Evolutionary conservation across 1,140 invertebrate genomes (phyloP), one percentile per base, ranked within the genome.

Genomic region (Muscidifurax raptorellus): DNA sequence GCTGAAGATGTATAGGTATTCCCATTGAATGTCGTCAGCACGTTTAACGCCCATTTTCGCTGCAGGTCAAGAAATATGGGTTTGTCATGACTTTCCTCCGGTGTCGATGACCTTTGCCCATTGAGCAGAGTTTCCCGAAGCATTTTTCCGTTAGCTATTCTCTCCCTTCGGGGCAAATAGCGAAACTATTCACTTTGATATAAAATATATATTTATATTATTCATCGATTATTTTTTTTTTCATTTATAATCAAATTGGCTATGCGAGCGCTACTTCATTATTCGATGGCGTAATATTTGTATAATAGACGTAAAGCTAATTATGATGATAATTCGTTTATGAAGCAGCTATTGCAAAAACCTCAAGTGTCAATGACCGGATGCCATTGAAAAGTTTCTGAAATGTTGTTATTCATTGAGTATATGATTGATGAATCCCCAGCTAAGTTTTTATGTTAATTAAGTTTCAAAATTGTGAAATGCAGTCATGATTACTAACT

Each of bases 31-130:
- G 30, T 18, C 64, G 40, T 47, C 25, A 71, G 18, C 27, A n/a
- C n/a, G 44, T 72, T 52, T 59, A n/a, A 44, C 18, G 44, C 22
- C 32, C 47, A 64, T 75, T 75, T 22, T 22, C 52, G 18, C 44
- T n/a, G 44, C 52, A 59, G 22, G 52, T 59, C 18, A 59, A 59
- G 52, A 59, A 59, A 78, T n/a, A 69, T 9, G 28, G n/a, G 13
- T 2, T 77, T 71, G 28, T 52, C 40, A 1, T 67, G 22, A 69
- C 40, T 77, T 76, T 76, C 18, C 81, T 44, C 30, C 22, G 59
- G 27, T 36, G 82, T 71, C 64, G 27, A 32, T 83, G 75, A 83
- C 72, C 75, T 71, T 71, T 83, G 36, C 36, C n/a, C 32, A 72
- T 74, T n/a, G 13, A 74, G 13, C n/a, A 32, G n/a, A n/a, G 7